phyloP scores from a whole-genome alignment of 2,888 invertebrate species.

The Polymixis flavicincta region DNA sequence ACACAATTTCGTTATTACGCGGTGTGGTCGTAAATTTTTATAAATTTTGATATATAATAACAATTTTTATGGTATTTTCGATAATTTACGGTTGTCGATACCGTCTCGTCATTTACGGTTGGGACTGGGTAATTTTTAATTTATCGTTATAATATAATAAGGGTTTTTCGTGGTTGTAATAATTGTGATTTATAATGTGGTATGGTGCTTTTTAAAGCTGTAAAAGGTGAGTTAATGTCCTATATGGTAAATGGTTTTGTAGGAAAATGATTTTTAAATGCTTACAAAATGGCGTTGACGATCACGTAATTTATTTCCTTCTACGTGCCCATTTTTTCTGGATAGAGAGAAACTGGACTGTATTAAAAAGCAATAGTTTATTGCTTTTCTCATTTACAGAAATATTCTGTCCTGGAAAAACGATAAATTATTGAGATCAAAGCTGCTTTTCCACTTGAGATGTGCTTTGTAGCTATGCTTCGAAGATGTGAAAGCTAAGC shows the following conservation, averaged over 20 bases:
- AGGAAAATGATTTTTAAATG: slow-evolving; percentile 9
- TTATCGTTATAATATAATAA: slow-evolving; percentile 43
- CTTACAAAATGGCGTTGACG: neutral
- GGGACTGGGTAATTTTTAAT: slow-evolving; percentile 54
- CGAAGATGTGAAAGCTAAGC: too few relatives aligned
- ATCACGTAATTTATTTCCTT: neutral
- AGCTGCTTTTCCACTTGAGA: too few relatives aligned
- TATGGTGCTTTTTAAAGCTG: slow-evolving; percentile 9
- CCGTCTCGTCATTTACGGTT: slow-evolving; percentile 55
- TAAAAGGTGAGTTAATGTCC: slow-evolving; percentile 13
- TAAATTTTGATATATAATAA: slow-evolving; percentile 64
- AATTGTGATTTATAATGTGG: slow-evolving; percentile 40
- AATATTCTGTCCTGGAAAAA: too few relatives aligned
- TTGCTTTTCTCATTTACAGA: too few relatives aligned
- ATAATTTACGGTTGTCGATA: slow-evolving; percentile 59
- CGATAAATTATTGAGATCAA: too few relatives aligned
- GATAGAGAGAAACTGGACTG: neutral
- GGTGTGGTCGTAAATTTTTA: slow-evolving; percentile 56
- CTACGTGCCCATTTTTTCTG: neutral
- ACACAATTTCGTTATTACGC: slow-evolving; percentile 39
- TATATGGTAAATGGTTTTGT: slow-evolving; percentile 13
- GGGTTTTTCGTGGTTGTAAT: slow-evolving; percentile 36
- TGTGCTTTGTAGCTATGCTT: too few relatives aligned
- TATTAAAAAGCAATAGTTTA: neutral
- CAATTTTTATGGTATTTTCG: slow-evolving; percentile 56